Evolutionary conservation across 2,113 vertebrate genomes (phyloP), one percentile per base, ranked within the genome.

Genomic region (Takifugu flavidus): DNA sequence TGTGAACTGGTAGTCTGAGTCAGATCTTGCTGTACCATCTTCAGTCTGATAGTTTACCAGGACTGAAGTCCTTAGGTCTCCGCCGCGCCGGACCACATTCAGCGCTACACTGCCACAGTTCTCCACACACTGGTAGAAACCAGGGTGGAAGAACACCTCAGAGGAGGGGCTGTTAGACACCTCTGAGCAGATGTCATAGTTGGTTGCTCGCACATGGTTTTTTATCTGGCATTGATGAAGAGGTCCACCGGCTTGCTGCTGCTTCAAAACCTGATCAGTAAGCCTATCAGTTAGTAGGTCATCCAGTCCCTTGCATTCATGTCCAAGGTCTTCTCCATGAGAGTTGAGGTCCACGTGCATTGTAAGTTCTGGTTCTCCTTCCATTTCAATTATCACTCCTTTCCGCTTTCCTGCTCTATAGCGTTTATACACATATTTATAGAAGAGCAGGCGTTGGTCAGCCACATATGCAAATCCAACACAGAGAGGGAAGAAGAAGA

Each of bases 401-500:
- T 93, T 90, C 77, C 90, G 92, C 65, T 95, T 96, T 51, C 96
- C 95, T 0, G 93, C 92, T 56, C 97, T 79, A 63, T 98, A 99
- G 26, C 94, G 91, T 82, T 98, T 98, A 79, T 95, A 91, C 74
- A 98, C 90, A 0, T 97, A 98, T 74, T 97, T 97, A 86, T 98
- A 98, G 83, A 98, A 98, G 2, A 99, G 91, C 34, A 99, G 94
- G 63, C 97, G 89, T 53, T 96, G 93, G 75, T 99, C 97, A 1
- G 97, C 97, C 6, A 98, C 87, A 86, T 98, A 99, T 2, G 97
- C 97, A 1, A 99, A 92, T 5, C 93, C 88, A 1, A 99, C 97
- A 26, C 94, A 99, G 61, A 98, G 82, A 4, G 97, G 97, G 67
- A 99, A 99, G 83, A 99, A 99, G 75, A 94, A 92, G 64, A 99